These are phyloP conservation scores for Euzetes globulus DNA, from an alignment of 2,888 invertebrate species.

Conservation along the genomic window DNA sequence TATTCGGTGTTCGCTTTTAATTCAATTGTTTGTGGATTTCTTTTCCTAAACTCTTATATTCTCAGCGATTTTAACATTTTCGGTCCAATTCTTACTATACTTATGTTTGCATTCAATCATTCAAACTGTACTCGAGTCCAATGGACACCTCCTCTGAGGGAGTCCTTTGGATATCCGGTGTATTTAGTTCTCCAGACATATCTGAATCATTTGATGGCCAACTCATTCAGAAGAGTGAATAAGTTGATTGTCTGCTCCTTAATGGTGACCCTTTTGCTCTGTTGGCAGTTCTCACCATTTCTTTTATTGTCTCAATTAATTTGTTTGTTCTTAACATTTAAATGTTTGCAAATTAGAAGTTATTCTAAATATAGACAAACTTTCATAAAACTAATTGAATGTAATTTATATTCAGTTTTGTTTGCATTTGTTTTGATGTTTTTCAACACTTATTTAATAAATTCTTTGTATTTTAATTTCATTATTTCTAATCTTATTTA, in stretches of 20 bases:
- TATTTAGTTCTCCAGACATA: conserved; percentile 54
- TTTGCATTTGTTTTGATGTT: conserved; percentile 1
- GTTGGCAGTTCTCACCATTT: conserved; percentile 35
- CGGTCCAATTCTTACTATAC: neutral
- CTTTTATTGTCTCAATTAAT: conserved; percentile 34
- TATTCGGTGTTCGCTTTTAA: conserved; percentile 67
- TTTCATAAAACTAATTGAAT: neutral
- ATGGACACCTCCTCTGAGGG: conserved; percentile 75
- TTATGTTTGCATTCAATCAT: conserved; percentile 32
- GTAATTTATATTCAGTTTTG: conserved; percentile 1
- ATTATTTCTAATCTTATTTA: conserved; percentile 16
- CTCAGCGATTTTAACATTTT: neutral
- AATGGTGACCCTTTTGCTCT: conserved; percentile 6
- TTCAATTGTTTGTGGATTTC: conserved; percentile 59
- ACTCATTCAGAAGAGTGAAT: neutral
- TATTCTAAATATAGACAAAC: neutral
- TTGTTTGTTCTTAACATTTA: conserved; percentile 9
- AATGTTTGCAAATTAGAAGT: neutral
- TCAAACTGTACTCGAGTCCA: conserved; percentile 62
- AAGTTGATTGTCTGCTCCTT: neutral
- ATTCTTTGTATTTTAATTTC: conserved; percentile 26
- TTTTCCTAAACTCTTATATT: conserved; percentile 53
- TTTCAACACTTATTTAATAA: conserved; percentile 15
- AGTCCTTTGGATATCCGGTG: conserved; percentile 76
- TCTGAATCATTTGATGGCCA: neutral